A percentile compares a stretch with the other conserved stretches of the same genome.
phyloP scores from a whole-genome alignment of 2,113 vertebrate species.

The Neodon shergylaensis region DNA sequence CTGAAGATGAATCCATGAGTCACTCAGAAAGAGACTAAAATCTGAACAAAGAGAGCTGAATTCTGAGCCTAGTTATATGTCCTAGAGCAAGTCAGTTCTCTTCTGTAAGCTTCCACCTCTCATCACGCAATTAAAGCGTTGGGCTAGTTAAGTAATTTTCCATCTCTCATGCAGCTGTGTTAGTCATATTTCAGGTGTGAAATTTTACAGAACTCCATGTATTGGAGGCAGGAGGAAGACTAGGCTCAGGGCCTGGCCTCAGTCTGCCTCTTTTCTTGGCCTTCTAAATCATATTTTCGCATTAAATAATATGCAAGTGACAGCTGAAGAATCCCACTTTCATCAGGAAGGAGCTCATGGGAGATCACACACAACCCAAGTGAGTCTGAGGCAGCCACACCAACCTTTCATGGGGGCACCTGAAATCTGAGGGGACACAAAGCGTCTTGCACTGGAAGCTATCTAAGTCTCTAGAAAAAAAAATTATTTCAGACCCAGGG shows the following conservation, averaged over 20 bases:
- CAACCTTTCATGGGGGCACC: not conserved
- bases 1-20: not conserved
- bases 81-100: not conserved
- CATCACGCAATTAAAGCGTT: not conserved
- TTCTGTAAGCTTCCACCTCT: not conserved
- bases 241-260: not conserved
- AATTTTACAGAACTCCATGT: not conserved
- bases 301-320: not conserved
- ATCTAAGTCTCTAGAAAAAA: not conserved
- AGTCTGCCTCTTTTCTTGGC: not conserved
- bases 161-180: not conserved
- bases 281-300: not conserved
- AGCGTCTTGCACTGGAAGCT: not conserved
- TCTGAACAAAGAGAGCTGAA: not conserved
- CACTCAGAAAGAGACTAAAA: not conserved
- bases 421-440: not conserved
- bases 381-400: not conserved
- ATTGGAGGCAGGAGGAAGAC: not conserved
- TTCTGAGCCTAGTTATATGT: not conserved
- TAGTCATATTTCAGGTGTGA: not conserved
- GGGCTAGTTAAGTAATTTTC: conserved; percentile 1
- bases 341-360: not conserved
- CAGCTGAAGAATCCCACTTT: not conserved
- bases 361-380: not conserved
- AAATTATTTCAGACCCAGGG: not conserved